Evolutionary conservation across 1,140 invertebrate genomes (phyloP), one percentile per base, ranked within the genome.

Genomic region (Sminthurides bifidus): DNA sequence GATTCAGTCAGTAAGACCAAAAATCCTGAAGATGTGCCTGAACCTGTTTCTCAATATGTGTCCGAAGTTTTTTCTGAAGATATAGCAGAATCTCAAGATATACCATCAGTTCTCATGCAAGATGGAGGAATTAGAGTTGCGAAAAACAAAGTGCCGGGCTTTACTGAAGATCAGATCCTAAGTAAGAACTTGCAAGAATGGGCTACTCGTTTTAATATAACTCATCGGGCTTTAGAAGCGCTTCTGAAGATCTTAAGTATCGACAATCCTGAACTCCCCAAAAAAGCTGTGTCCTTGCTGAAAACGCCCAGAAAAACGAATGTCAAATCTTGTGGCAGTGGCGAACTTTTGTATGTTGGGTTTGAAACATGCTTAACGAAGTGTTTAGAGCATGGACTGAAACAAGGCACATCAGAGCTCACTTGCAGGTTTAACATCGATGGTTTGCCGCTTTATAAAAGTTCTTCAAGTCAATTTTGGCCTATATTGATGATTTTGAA

Each of bases 391-490:
- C 49, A 26, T n/a, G 52, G 27, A 0, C 31, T 43, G 27, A 23
- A 33, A 41, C 19, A 17, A 14, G n/a, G n/a, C n/a, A 23, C 15
- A n/a, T 40, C 12, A 30, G 17, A 37, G 23, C 19, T n/a, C 24
- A 17, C 26, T 4, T 43, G 27, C 41, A 12, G n/a, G n/a, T n/a
- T n/a, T n/a, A 33, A 41, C 14, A 45, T 52, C 33, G 59, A 60
- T 45, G 54, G 59, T 0, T 14, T 61, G 2, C 56, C 56, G 17
- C 40, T 61, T 2, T 31, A 35, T 48, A 58, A 45, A 54, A 54
- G 48, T 40, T 30, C 23, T 6, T 40, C 26, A 44, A 3, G 41
- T 1, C 12, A 52, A 40, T 41, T 60, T 31, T 60, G 59, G 59
- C 54, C 59, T 30, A 52, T 57, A 26, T 41, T 52, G 40, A 23